Base-by-base conservation (phyloP, 2,113 vertebrate species). In the Noturus placidus region DNA sequence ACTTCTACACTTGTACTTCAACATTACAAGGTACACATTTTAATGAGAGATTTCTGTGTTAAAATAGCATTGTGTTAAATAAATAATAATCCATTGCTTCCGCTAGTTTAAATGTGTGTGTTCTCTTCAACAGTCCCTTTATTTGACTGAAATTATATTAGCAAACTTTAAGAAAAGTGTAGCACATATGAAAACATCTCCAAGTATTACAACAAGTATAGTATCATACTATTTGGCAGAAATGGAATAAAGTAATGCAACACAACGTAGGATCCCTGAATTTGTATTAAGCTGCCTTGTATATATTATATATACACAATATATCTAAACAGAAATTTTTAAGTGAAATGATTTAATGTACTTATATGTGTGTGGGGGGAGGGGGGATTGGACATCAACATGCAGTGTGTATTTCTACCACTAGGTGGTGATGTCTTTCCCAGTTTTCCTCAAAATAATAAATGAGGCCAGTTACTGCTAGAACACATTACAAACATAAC, bases 371-470 rank as follows among this genome's bases (percentile, higher is more conserved):
- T n/a, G 38, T 42, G 38, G 38, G 38, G 38, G 38, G 38, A 4
- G 35, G 35, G 35, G 35, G 35, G 35, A n/a, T n/a, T n/a, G 35
- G n/a, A 42, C 19, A 72, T 22, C 2, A 72, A 33, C 14, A 33
- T 54, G 27, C 17, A 19, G n/a, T 63, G 30, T 52, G 25, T 57
- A 2, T 79, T 79, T 80, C 19, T 38, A 13, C 59, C 89, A 90
- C 74, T 42, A 90, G 89, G 33, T 81, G 87, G 67, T 81, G 77
- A 81, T 61, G 84, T 25, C 19, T 42, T 46, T 25, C 8, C 17
- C 67, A 70, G 15, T 70, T 70, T 67, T 35, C 38, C 72, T 38
- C 20, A 25, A 42, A 25, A 11, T 74, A 9, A 50, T 76, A 4
- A 76, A 46, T 50, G 25, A 77, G 74, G 22, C 25, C 3, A 30